Evolutionary conservation across 2,113 vertebrate genomes (phyloP).

Genomic region (Mesitornis unicolor): DNA sequence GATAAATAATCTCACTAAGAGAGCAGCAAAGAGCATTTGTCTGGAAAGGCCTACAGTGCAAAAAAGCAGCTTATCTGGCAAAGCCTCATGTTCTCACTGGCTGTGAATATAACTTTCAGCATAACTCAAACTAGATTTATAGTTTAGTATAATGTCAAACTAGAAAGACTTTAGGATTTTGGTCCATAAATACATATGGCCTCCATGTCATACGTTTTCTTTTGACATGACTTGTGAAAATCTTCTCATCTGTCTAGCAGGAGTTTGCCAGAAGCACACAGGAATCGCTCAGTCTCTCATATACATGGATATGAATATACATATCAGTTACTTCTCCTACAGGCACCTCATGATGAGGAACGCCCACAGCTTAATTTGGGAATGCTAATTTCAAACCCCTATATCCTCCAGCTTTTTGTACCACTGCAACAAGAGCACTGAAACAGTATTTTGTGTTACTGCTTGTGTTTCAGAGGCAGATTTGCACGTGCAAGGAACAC

Average conservation of each 20-base stretch:
- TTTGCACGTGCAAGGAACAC: not conserved
- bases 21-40: not conserved
- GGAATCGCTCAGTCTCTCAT: not conserved
- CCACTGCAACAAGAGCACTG: not conserved
- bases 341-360: not conserved
- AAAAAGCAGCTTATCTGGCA: not conserved
- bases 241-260: not conserved
- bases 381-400: constrained; percentile 5
- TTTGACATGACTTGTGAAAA: not conserved
- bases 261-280: not conserved
- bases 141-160: not conserved
- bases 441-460: not conserved
- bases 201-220: not conserved
- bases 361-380: not conserved
- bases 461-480: not conserved
- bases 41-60: not conserved
- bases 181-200: not conserved
- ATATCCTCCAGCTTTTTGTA: not conserved
- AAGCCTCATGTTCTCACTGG: not conserved
- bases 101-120: not conserved
- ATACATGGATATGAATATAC: not conserved
- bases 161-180: not conserved
- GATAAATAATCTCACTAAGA: not conserved
- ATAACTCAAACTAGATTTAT: not conserved
- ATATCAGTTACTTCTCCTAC: not conserved